Base-by-base conservation (phyloP, 2,888 invertebrate species). In the Apantesis nais region DNA sequence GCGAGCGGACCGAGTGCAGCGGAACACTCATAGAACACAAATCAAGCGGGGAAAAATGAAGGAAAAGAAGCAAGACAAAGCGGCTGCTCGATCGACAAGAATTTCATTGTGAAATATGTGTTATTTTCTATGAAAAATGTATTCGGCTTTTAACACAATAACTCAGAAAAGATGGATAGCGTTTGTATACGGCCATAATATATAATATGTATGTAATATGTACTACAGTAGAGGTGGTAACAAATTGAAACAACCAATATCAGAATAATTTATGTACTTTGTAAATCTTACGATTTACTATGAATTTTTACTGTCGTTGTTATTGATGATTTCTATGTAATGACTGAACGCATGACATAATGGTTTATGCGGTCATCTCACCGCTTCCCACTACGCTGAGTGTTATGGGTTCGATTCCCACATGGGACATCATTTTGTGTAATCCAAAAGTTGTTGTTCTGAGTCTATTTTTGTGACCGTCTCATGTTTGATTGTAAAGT, bases 51-150 rank as follows among this genome's bases (percentile, higher is more conserved):
- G 85, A 88, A 90, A 91, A 89, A 89, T 86, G 85, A 85, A 86
- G 83, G 81, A 84, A 88, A 90, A 87, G 89, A 86, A 86, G 83
- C 82, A 87, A 91, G 90, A 92, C 90, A 91, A 90, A 92, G 88
- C 87, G 89, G 83, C 85, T 86, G 88, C 88, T 86, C 90, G 84
- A 92, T 90, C 89, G 89, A 90, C 90, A 90, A 87, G 88, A 90
- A 90, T 89, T 92, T 92, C 86, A 89, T 89, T 87, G 86, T 89
- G 88, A 92, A 90, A 91, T 91, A 92, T 90, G 89, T 88, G 89
- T 89, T 91, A 91, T 92, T 90, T 90, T 87, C 86, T 83, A 87
- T 88, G 90, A 91, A 88, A 89, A 88, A 91, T 90, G 88, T 87
- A 87, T 89, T 89, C 85, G 83, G 79, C 83, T 87, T 89, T 89